Evolutionary conservation across 2,113 vertebrate genomes (phyloP).

Genomic region (Mustela lutreola): DNA sequence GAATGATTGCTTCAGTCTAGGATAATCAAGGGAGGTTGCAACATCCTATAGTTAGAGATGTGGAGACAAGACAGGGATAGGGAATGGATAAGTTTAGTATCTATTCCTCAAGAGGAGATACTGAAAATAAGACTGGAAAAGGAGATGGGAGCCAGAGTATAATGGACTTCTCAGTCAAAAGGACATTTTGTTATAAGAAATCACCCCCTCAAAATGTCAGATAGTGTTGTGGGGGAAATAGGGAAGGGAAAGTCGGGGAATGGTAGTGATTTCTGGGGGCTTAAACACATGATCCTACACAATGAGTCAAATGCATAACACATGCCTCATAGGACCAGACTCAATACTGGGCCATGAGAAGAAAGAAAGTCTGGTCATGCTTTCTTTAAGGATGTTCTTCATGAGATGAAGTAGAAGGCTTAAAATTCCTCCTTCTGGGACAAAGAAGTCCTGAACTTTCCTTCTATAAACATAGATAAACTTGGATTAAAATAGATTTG

Average conservation of each 20-base stretch:
- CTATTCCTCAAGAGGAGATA: not conserved
- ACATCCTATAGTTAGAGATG: not conserved
- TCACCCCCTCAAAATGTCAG: not conserved
- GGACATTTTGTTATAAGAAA: not conserved
- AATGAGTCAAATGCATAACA: fast-evolving
- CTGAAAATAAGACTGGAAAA: not conserved
- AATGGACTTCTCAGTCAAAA: not conserved
- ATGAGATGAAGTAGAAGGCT: too few relatives aligned
- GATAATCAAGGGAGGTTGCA: not conserved
- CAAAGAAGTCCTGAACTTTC: fast-evolving
- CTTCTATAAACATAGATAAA: too few relatives aligned
- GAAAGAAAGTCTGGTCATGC: not conserved
- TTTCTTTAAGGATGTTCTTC: not conserved
- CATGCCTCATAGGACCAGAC: not conserved
- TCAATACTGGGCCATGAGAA: fast-evolving
- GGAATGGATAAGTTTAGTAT: not conserved
- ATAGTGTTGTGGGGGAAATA: fast-evolving
- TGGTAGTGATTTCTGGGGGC: too few relatives aligned
- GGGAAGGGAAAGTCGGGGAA: too few relatives aligned
- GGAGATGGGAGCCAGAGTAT: not conserved
- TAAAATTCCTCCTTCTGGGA: not conserved
- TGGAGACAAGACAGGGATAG: not conserved
- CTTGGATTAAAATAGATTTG: not conserved
- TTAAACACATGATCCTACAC: fast-evolving
- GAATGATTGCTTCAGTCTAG: not conserved